These are phyloP conservation scores for Habrosyne pyritoides DNA, from an alignment of 2,888 invertebrate species.

Conservation along the genomic window DNA sequence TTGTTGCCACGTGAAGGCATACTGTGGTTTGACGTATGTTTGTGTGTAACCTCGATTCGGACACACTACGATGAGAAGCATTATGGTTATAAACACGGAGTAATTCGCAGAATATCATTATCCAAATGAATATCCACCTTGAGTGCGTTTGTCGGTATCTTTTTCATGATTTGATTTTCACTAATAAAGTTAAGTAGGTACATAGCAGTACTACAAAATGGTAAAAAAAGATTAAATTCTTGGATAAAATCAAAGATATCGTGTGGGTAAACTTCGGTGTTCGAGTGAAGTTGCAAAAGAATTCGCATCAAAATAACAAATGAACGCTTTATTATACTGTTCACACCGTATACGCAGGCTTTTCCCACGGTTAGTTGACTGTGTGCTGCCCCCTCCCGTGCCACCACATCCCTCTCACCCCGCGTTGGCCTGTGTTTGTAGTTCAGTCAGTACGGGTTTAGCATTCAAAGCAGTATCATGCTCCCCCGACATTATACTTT, in stretches of 20 bases:
- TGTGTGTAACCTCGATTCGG: slow-evolving; percentile 82
- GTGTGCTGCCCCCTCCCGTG: slow-evolving; percentile 50
- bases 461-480: slow-evolving; percentile 77
- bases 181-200: neutral
- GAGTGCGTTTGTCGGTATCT: slow-evolving; percentile 53
- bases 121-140: slow-evolving; percentile 74
- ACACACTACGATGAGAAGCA: slow-evolving; percentile 70
- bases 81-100: slow-evolving; percentile 78
- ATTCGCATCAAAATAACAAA: slow-evolving; percentile 68
- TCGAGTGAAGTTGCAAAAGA: slow-evolving; percentile 43
- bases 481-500: slow-evolving; percentile 76
- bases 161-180: slow-evolving; percentile 17
- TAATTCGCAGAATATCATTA: slow-evolving; percentile 81
- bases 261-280: slow-evolving; percentile 22
- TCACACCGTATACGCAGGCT: slow-evolving; percentile 66
- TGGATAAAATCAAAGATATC: neutral
- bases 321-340: slow-evolving; percentile 59
- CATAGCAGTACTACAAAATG: neutral
- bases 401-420: slow-evolving; percentile 44
- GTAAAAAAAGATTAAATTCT: neutral
- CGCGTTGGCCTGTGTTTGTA: slow-evolving; percentile 66
- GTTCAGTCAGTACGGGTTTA: slow-evolving; percentile 78
- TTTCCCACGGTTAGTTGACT: slow-evolving; percentile 75
- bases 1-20: slow-evolving; percentile 79
- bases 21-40: slow-evolving; percentile 56